Evolutionary conservation across 23 tunicate genomes (phyloP).

Genomic region (Halocynthia aurantium): DNA sequence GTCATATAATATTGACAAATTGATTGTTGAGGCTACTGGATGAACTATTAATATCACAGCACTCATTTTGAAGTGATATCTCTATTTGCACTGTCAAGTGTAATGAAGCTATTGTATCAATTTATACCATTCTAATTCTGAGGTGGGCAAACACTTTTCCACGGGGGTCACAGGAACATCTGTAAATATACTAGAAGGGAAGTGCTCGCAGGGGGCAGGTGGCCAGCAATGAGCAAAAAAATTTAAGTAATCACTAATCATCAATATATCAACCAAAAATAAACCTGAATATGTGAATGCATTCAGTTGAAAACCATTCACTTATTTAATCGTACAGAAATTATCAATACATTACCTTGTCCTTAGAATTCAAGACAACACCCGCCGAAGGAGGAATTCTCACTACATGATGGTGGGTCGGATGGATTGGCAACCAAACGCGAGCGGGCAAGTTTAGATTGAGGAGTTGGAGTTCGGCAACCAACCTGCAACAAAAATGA

Average conservation of each 20-base stretch:
- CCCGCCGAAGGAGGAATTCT: constrained; percentile 96
- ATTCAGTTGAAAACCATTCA: neutral
- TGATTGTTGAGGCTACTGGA: no score
- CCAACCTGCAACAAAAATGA: constrained; percentile 32
- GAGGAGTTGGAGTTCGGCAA: constrained; percentile 87
- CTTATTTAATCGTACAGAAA: neutral
- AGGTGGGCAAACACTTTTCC: no score
- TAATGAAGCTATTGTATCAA: no score
- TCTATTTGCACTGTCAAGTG: no score
- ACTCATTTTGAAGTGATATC: no score
- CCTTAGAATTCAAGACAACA: constrained; percentile 97
- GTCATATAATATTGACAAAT: no score
- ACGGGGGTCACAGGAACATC: no score
- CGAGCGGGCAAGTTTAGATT: constrained; percentile 93
- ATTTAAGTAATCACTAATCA: neutral
- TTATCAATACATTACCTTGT: constrained; percentile 46
- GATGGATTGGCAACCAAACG: constrained; percentile 93
- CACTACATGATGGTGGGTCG: constrained; percentile 75
- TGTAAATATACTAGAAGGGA: no score
- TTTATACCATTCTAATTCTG: no score
- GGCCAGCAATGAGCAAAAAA: no score
- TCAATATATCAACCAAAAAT: neutral
- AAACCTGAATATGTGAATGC: neutral
- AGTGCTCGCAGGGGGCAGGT: no score
- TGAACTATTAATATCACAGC: no score